Evolutionary conservation across 2,113 vertebrate species (phyloP).

Genomic region (Sylvia atricapilla): DNA sequence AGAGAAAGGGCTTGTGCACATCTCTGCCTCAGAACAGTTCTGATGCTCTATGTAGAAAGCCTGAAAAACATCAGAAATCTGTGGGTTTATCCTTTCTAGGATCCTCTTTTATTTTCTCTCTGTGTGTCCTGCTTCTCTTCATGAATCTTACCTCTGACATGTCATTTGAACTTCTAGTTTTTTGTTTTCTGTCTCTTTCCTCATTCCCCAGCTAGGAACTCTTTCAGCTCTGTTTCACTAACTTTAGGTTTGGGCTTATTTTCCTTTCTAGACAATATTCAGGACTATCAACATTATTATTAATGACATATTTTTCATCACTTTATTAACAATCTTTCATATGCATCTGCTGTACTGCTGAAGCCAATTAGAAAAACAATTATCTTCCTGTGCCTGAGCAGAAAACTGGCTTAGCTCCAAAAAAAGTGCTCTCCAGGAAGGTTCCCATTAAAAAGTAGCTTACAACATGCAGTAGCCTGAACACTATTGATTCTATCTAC

Average conservation of each 20-base stretch:
- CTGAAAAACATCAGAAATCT: not conserved
- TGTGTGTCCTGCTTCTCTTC: not conserved
- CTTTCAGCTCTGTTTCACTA: not conserved
- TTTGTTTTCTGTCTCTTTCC: not conserved
- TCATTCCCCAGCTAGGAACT: not conserved
- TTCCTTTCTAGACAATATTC: not conserved
- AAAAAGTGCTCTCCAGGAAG: not conserved
- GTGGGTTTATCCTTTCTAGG: not conserved
- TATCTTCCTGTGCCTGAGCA: not conserved
- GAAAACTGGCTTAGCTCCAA: not conserved
- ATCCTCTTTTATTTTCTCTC: not conserved
- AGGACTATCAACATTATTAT: not conserved
- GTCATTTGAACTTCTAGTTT: not conserved
- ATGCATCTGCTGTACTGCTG: not conserved
- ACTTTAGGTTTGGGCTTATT: not conserved
- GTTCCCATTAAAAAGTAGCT: not conserved
- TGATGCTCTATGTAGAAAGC: not conserved
- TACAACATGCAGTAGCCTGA: not conserved
- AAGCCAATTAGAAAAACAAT: constrained; percentile 28
- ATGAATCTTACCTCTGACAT: not conserved
- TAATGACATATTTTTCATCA: not conserved
- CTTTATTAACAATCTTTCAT: not conserved
- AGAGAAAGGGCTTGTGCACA: not conserved
- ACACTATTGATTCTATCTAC: not conserved
- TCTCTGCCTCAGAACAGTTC: not conserved